Evolutionary conservation across 2,797 vertebrate genomes (phyloP).

Genomic region (Mormyrops boulengeri): DNA sequence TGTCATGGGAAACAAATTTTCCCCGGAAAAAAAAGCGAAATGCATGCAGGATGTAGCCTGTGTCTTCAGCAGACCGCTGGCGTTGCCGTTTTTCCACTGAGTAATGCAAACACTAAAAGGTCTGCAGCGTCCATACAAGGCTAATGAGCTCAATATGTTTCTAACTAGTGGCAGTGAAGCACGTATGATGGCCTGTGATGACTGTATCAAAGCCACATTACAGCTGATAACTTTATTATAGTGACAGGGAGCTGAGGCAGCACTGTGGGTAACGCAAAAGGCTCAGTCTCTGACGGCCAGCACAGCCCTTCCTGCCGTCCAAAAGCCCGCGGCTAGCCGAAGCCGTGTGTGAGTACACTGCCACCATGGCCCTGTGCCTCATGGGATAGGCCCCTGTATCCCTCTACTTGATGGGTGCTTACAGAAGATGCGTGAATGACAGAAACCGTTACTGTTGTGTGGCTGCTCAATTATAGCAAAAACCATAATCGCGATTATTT

Average conservation of each 20-base stretch:
- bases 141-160: background rate
- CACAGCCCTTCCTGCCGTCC: background rate
- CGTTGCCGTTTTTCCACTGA: background rate
- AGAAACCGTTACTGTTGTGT: background rate
- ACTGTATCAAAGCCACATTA: background rate
- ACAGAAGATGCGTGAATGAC: background rate
- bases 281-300: background rate
- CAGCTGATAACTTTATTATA: background rate
- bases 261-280: background rate
- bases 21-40: background rate
- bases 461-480: background rate
- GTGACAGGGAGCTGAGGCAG: background rate
- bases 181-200: background rate
- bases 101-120: background rate
- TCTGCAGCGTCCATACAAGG: background rate
- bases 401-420: background rate
- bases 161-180: background rate
- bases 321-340: background rate
- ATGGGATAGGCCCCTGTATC: background rate
- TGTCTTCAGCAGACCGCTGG: background rate
- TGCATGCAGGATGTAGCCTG: background rate
- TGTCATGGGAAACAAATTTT: background rate
- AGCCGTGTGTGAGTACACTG: background rate
- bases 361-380: background rate
- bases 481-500: background rate